These are phyloP conservation scores for Pseudachorutes palmiensis DNA, from an alignment of 1,140 invertebrate genomes.

Conservation along the genomic window DNA sequence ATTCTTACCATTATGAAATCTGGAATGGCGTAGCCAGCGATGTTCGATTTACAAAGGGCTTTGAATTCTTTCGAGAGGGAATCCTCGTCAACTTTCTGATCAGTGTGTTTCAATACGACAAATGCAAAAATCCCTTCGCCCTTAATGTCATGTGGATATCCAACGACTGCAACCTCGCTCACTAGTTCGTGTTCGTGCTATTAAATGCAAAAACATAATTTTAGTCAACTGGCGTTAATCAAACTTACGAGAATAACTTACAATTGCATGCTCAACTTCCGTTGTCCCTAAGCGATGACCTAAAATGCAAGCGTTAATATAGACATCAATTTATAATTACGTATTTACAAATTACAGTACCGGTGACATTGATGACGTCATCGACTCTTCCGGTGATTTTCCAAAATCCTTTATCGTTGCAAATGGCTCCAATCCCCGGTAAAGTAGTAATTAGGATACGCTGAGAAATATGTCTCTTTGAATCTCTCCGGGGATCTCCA, in stretches of 20 bases:
- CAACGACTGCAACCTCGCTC: slow-evolving; percentile 56
- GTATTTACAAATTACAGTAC: too few relatives aligned
- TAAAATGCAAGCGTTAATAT: neutral
- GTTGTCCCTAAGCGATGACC: slow-evolving; percentile 58
- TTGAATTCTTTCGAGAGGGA: slow-evolving; percentile 45
- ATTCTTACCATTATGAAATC: slow-evolving; percentile 50
- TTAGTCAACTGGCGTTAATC: neutral
- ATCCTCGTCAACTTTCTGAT: slow-evolving; percentile 31
- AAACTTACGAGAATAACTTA: slow-evolving; percentile 18
- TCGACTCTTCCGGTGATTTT: slow-evolving; percentile 60
- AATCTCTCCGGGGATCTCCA: slow-evolving; percentile 53
- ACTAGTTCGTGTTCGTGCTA: slow-evolving; percentile 42
- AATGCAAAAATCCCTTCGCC: slow-evolving; percentile 59
- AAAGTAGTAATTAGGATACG: slow-evolving; percentile 54
- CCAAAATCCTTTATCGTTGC: slow-evolving; percentile 51
- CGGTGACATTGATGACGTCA: slow-evolving; percentile 60
- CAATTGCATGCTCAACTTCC: slow-evolving; percentile 43
- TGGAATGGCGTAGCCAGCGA: slow-evolving; percentile 57
- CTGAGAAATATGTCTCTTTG: slow-evolving; percentile 55
- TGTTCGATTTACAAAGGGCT: slow-evolving; percentile 50
- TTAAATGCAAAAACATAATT: neutral
- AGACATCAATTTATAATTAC: too few relatives aligned
- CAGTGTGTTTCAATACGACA: slow-evolving; percentile 51
- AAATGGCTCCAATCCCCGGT: slow-evolving; percentile 50
- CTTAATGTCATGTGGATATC: slow-evolving; percentile 54